Evolutionary conservation across 2,113 vertebrate genomes (phyloP).

Genomic region (Crotalus viridis): DNA sequence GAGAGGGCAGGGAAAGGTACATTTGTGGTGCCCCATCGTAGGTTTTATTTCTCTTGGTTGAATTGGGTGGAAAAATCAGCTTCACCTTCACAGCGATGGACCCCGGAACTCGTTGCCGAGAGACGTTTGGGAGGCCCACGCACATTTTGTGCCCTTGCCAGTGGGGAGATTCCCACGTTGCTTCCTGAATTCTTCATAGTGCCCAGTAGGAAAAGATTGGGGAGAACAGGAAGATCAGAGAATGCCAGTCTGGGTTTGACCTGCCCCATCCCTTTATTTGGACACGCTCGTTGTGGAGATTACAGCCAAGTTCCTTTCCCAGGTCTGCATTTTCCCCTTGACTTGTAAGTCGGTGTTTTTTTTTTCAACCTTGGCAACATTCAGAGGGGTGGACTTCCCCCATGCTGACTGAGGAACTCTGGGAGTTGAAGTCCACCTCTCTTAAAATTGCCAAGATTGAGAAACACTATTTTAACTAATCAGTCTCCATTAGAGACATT

Average conservation of each 20-base stretch:
- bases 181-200: neutral
- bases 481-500: neutral
- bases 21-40: neutral
- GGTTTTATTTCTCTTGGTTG: too few species aligned
- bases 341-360: neutral
- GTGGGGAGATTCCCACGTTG: rapidly evolving
- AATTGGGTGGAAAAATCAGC: neutral
- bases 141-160: neutral
- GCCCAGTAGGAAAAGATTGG: neutral
- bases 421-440: neutral
- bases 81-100: neutral
- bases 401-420: neutral
- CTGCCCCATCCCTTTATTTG: too few species aligned
- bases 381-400: neutral
- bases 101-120: neutral
- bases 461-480: neutral
- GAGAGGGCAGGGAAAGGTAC: neutral
- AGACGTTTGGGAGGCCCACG: neutral
- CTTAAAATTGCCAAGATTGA: neutral
- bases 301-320: too few species aligned
- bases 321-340: neutral
- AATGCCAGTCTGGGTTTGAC: too few species aligned
- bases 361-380: neutral
- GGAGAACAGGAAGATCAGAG: neutral
- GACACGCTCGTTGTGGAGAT: neutral